Evolutionary conservation across 2,888 invertebrate species (phyloP).

Genomic region (Pomacea canaliculata): DNA sequence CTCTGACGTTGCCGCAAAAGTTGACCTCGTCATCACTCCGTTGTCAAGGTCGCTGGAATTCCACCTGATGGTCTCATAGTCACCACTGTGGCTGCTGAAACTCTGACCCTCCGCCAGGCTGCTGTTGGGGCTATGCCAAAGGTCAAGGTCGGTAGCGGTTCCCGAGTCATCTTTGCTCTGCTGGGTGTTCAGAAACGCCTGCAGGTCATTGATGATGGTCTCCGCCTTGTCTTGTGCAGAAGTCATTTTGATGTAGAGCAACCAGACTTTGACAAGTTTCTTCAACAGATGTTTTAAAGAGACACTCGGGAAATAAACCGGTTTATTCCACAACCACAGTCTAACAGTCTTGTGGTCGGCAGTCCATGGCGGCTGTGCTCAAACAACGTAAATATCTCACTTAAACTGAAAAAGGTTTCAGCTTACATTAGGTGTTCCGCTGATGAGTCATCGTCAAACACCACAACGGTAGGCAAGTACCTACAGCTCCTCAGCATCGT

Average conservation of each 20-base stretch:
- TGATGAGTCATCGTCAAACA: no score
- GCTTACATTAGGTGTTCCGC: no score
- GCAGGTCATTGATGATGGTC: slow-evolving; percentile 27
- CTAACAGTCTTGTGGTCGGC: neutral
- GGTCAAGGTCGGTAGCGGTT: slow-evolving; percentile 12
- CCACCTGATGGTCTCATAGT: neutral
- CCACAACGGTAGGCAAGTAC: no score
- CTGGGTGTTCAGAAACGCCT: slow-evolving; percentile 24
- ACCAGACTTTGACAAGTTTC: no score
- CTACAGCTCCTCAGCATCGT: no score
- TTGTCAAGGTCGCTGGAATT: neutral
- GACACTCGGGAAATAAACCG: no score
- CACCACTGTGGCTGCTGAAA: no score
- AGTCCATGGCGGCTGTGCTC: neutral
- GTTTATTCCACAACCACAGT: no score
- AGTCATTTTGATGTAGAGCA: slow-evolving; percentile 1
- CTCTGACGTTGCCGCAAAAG: slow-evolving; percentile 8
- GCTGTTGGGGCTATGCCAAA: neutral
- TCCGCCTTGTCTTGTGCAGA: slow-evolving; percentile 22
- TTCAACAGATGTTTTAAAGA: no score
- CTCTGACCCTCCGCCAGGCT: neutral
- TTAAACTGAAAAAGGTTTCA: no score
- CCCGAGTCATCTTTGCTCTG: slow-evolving; percentile 22
- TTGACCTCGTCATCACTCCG: neutral
- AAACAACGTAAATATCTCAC: no score